Evolutionary conservation across 2,113 vertebrate species (phyloP), one percentile per base, ranked within the genome.

Genomic region (Eidolon helvum): DNA sequence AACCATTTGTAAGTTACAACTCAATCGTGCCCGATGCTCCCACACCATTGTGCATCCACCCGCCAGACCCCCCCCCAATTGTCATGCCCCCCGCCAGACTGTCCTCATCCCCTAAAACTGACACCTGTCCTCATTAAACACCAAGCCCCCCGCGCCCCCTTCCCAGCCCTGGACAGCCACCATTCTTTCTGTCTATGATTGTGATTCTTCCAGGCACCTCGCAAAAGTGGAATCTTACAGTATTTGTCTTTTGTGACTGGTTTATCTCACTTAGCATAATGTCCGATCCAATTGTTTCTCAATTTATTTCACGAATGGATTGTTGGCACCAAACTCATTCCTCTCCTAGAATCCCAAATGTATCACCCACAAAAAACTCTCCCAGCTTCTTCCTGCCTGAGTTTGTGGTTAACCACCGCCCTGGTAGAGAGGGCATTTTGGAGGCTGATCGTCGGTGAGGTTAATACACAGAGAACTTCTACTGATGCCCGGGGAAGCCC

Each of bases 31-130:
- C 68, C 14, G 22, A 1, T 12, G 2, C 21, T 35, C 21, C 57
- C 26, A 26, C 22, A 0, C 10, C 0, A 0, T 3, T 28, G 7
- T 50, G 4, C 4, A 7, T 50, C 0, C 28, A 8, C 2, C 30
- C 16, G 82, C 10, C 21, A 40, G 38, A 43, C 40, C 40, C n/a
- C n/a, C n/a, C n/a, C n/a, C n/a, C n/a, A n/a, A n/a, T n/a, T n/a
- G n/a, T n/a, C n/a, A n/a, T 43, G 40, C 43, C 43, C 7, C 2
- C 30, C 16, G 77, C 10, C 16, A 40, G 38, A 10, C 45, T 10
- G 12, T 11, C 61, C 69, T 43, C 33, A 11, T 53, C 74, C 26
- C 14, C 2, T 19, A 30, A 55, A 40, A 43, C n/a, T 21, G 2
- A 78, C 18, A 15, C 22, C 75, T 24, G 0, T 2, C 1, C 15